Evolutionary conservation across 2,888 invertebrate species (phyloP).

Genomic region (Lasiommata megera): DNA sequence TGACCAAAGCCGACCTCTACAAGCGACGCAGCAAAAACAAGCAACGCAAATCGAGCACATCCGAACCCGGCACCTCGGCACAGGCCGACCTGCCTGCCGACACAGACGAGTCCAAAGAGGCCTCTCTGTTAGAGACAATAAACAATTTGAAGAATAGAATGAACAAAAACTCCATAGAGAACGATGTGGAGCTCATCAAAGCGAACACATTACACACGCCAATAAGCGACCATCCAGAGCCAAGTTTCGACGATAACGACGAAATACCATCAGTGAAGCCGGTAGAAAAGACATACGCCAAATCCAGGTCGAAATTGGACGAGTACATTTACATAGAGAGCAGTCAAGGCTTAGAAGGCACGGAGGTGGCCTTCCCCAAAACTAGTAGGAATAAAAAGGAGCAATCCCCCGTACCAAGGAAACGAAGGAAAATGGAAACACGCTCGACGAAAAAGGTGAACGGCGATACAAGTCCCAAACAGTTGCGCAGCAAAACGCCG

Average conservation of each 20-base stretch:
- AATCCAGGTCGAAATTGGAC: constrained; percentile 65
- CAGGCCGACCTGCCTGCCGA: constrained; percentile 38
- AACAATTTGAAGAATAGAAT: constrained; percentile 59
- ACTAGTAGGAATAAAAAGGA: constrained; percentile 50
- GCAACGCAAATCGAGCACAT: constrained; percentile 51
- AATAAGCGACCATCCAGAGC: constrained; percentile 46
- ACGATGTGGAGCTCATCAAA: constrained; percentile 67
- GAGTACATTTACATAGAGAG: constrained; percentile 71
- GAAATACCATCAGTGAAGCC: constrained; percentile 65
- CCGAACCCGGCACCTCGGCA: constrained; percentile 49
- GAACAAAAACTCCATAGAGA: constrained; percentile 66
- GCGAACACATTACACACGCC: constrained; percentile 66
- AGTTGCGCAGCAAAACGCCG: constrained; percentile 46
- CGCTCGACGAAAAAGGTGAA: constrained; percentile 39
- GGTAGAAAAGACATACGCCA: constrained; percentile 68
- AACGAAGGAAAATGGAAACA: constrained; percentile 63
- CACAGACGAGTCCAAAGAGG: constrained; percentile 43
- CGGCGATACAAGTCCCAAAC: constrained; percentile 34
- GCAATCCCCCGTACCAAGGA: constrained; percentile 58
- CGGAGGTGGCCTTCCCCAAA: constrained; percentile 63
- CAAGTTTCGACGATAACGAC: constrained; percentile 49
- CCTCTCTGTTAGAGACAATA: constrained; percentile 54
- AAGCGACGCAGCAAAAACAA: constrained; percentile 71
- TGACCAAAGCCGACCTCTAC: constrained; percentile 75
- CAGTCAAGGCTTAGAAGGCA: constrained; percentile 61